Conservation (phyloP, 2,113 vertebrate genomes). For the Mixornis gularis region DNA sequence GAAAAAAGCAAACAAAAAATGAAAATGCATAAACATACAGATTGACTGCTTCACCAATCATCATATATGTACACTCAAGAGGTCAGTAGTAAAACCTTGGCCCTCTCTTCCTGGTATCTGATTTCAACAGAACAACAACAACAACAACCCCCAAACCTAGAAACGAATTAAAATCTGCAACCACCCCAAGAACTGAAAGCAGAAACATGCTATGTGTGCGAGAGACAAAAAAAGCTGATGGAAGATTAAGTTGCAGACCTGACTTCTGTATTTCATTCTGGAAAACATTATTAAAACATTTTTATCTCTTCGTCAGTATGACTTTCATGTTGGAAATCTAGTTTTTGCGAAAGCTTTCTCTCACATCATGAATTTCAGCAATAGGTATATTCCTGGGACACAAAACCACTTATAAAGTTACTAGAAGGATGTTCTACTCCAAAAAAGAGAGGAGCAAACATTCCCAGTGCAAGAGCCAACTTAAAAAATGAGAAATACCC, state of each 20-base stretch:
- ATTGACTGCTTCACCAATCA: neutral
- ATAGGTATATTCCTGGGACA: neutral
- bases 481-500: neutral
- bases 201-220: neutral
- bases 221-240: neutral
- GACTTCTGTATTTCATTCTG: neutral
- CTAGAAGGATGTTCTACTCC: neutral
- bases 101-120: neutral
- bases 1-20: neutral
- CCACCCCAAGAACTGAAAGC: neutral
- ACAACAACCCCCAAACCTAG: accelerated
- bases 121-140: neutral
- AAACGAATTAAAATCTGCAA: neutral
- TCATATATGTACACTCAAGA: neutral
- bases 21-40: neutral
- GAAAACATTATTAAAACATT: neutral
- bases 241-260: neutral
- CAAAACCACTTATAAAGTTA: neutral
- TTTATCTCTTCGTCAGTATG: neutral
- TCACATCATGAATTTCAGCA: neutral
- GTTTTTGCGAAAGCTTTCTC: neutral
- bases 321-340: neutral
- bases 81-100: neutral
- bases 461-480: neutral
- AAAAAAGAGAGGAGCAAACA: neutral